Percentiles rank a stretch among this genome's conserved stretches.
Evolutionary conservation across 2,797 vertebrate genomes (phyloP).

Genomic region (Semotilus atromaculatus): DNA sequence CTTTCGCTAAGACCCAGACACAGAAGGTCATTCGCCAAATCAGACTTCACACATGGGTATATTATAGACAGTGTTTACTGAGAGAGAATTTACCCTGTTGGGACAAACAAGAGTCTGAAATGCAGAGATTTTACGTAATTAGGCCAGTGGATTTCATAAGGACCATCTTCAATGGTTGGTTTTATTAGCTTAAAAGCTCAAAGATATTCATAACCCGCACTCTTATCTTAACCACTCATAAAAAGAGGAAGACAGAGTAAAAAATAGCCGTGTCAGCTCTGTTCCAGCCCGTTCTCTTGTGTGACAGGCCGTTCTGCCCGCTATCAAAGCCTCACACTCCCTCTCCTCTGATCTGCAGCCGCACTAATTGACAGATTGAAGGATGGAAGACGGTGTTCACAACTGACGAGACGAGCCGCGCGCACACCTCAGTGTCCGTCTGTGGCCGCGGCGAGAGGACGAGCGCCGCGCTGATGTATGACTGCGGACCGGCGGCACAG

Average conservation of each 20-base stretch:
- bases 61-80: slow-evolving; percentile 44
- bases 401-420: slow-evolving; percentile 59
- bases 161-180: not conserved
- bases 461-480: slow-evolving; percentile 78
- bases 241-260: slow-evolving; percentile 44
- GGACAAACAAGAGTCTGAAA: not conserved
- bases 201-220: not conserved
- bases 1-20: slow-evolving; percentile 66
- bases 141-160: not conserved
- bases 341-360: slow-evolving; percentile 42
- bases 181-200: slow-evolving; percentile 7
- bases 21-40: slow-evolving; percentile 69
- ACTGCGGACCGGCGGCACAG: slow-evolving; percentile 75
- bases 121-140: not conserved
- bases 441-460: slow-evolving; percentile 49
- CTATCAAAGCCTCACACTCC: slow-evolving; percentile 44
- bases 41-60: slow-evolving; percentile 58
- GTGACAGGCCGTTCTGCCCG: slow-evolving; percentile 55
- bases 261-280: slow-evolving; percentile 61
- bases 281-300: slow-evolving; percentile 47
- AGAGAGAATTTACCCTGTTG: slow-evolving; percentile 35
- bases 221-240: slow-evolving; percentile 22
- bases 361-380: slow-evolving; percentile 65
- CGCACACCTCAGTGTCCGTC: slow-evolving; percentile 61
- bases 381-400: slow-evolving; percentile 61